Conservation (phyloP, 2,113 vertebrate genomes). For the Mobula birostris region DNA sequence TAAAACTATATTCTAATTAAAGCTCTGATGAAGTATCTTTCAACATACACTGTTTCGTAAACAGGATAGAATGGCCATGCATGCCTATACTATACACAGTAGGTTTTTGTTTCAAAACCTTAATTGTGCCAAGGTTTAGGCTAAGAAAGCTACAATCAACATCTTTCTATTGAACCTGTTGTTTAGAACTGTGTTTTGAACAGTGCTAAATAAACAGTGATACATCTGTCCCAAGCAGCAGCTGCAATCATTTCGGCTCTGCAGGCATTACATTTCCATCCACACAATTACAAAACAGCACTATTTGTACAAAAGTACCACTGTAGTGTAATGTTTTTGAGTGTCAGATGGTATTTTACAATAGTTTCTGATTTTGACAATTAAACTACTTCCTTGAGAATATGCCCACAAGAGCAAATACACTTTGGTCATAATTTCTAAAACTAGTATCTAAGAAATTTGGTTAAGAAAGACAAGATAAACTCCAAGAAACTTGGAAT, state of each 20-base stretch:
- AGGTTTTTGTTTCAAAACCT: background rate
- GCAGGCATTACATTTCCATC: background rate
- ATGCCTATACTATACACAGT: background rate
- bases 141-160: background rate
- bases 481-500: background rate
- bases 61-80: background rate
- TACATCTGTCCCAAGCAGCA: background rate
- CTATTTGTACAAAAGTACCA: background rate
- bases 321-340: background rate
- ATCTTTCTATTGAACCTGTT: background rate
- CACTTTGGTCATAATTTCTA: background rate
- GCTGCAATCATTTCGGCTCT: background rate
- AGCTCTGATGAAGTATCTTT: background rate
- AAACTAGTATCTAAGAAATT: background rate
- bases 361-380: background rate
- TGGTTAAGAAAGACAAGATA: background rate
- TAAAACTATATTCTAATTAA: too few species aligned
- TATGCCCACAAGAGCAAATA: background rate
- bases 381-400: background rate
- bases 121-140: background rate
- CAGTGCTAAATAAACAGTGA: background rate
- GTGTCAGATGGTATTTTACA: background rate
- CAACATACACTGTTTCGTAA: background rate
- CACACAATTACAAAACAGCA: background rate
- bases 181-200: constrained; percentile 4